A percentile compares a stretch with the other conserved stretches of the same genome.
These are phyloP conservation scores for Pilophorus perplexus DNA, from an alignment of 2,888 invertebrate species.

Conservation along the genomic window DNA sequence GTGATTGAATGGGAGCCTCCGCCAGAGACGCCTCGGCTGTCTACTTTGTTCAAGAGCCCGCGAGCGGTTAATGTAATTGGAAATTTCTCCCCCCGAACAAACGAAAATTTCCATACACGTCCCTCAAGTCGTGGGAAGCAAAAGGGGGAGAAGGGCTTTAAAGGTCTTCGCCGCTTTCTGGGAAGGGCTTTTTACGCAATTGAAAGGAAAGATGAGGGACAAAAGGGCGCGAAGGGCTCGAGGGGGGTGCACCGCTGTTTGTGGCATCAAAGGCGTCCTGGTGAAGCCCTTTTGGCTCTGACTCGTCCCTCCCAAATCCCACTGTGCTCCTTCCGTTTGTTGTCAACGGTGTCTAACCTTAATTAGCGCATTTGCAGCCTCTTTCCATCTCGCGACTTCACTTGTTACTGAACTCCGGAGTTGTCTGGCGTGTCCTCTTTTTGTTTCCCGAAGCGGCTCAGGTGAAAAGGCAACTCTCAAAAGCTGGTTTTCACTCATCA, in stretches of 20 bases:
- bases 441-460: too few relatives aligned
- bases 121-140: neutral
- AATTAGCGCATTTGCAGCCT: slow-evolving; percentile 28
- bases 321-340: slow-evolving; percentile 10
- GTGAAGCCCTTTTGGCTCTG: slow-evolving; percentile 1
- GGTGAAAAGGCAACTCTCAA: too few relatives aligned
- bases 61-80: slow-evolving; percentile 4
- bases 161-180: neutral
- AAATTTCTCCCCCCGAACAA: too few relatives aligned
- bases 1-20: neutral
- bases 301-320: neutral
- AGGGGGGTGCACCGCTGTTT: slow-evolving; percentile 6
- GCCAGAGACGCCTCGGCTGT: neutral
- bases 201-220: slow-evolving; percentile 3
- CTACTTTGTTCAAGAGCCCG: too few relatives aligned
- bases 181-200: slow-evolving; percentile 15
- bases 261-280: slow-evolving; percentile 19
- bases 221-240: slow-evolving; percentile 2
- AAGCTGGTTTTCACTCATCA: too few relatives aligned
- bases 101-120: slow-evolving; percentile 4
- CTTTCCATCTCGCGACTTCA: neutral
- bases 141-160: neutral
- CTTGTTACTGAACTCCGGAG: slow-evolving; percentile 22
- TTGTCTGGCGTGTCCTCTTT: too few relatives aligned
- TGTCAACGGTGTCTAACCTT: slow-evolving; percentile 30